phyloP scores from a whole-genome alignment of 2,888 invertebrate genomes.

The Osmoderma eremita region DNA sequence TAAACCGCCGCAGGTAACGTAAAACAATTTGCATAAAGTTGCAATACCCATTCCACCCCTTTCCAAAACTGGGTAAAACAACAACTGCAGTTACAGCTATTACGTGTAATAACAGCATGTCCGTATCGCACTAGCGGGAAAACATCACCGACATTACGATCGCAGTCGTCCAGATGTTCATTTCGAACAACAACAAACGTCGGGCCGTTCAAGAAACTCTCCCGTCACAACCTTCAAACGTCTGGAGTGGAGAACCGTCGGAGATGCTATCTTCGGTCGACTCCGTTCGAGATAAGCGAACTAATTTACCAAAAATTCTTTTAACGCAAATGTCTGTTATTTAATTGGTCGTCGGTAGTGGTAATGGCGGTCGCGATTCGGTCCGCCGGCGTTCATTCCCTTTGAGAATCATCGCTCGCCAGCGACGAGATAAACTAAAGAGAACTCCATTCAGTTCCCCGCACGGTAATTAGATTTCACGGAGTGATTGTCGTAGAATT shows the following conservation, averaged over 20 bases:
- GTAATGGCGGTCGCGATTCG: constrained; percentile 32
- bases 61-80: too few relatives aligned
- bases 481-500: constrained; percentile 27
- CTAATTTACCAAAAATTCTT: constrained; percentile 37
- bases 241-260: neutral
- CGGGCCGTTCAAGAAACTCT: constrained; percentile 16
- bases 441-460: constrained; percentile 27
- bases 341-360: constrained; percentile 30
- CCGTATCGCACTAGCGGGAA: neutral
- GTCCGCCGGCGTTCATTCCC: constrained; percentile 16
- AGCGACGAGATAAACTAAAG: constrained; percentile 27
- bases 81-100: too few relatives aligned
- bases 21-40: too few relatives aligned
- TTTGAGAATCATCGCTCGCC: constrained; percentile 11
- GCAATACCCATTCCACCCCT: too few relatives aligned
- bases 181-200: neutral
- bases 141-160: constrained; percentile 14
- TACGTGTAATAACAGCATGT: neutral
- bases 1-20: too few relatives aligned
- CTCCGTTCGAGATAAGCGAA: constrained; percentile 24
- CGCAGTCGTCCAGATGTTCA: constrained; percentile 14
- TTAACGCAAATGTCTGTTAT: constrained; percentile 37
- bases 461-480: constrained; percentile 34
- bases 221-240: constrained; percentile 11
- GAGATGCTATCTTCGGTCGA: constrained; percentile 26